These are phyloP conservation scores for Hydriomena furcata DNA, from an alignment of 2,888 invertebrate genomes.

Conservation along the genomic window DNA sequence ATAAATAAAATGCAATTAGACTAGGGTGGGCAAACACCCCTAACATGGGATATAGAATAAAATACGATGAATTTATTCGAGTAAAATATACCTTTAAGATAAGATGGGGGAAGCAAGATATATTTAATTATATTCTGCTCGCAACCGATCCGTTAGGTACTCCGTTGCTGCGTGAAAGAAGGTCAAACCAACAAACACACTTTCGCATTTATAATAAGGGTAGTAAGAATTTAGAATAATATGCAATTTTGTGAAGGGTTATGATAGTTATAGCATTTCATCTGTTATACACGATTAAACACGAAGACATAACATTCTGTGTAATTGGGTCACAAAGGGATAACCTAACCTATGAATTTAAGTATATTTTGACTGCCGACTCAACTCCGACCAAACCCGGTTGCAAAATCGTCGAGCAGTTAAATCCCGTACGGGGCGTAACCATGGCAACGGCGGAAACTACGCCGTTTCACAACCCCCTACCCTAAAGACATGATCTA, in stretches of 20 bases:
- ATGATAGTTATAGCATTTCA: conserved; percentile 37
- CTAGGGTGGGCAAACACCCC: conserved; percentile 52
- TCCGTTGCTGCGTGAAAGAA: no score
- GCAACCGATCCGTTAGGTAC: no score
- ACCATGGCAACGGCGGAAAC: conserved; percentile 75
- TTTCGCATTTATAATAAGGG: no score
- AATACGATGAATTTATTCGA: conserved; percentile 51
- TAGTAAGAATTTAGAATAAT: no score
- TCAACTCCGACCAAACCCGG: conserved; percentile 57
- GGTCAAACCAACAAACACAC: no score
- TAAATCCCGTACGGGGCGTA: conserved; percentile 72
- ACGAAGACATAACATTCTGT: conserved; percentile 48
- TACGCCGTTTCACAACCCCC: conserved; percentile 69
- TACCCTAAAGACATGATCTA: conserved; percentile 34
- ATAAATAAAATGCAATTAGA: conserved; percentile 80
- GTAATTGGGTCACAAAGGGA: conserved; percentile 56
- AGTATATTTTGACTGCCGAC: conserved; percentile 55
- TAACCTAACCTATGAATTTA: conserved; percentile 57
- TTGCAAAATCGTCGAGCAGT: conserved; percentile 46
- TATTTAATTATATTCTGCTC: no score
- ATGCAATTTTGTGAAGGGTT: conserved; percentile 41
- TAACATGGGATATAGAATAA: conserved; percentile 44
- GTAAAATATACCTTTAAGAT: conserved; percentile 4
- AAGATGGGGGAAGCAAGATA: conserved; percentile 45
- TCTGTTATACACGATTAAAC: conserved; percentile 53